Evolutionary conservation across 1,140 invertebrate species (phyloP), one percentile per base, ranked within the genome.

Genomic region (Drosophila sulfurigaster): DNA sequence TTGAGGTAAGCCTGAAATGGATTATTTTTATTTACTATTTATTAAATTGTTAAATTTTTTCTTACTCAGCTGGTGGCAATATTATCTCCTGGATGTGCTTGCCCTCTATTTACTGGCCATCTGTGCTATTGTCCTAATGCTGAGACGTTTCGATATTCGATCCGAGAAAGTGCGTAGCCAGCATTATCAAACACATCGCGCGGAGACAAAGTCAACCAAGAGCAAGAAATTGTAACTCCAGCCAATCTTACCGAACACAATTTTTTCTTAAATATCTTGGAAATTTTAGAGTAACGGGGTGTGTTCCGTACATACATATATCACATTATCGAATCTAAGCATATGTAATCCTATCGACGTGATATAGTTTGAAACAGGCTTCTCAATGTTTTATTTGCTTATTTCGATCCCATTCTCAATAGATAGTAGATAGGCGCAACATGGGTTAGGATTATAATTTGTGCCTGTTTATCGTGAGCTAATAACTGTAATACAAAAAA

Each of bases 31-130:
- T 43, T 25, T 3, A 28, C 8, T 45, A 6, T 5, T n/a, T 5
- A n/a, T 30, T 28, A 41, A 11, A 5, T 16, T 43, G 5, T 4
- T 32, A 30, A 25, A 45, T 54, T 56, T 13, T 3, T 6, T 58
- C 41, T 41, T 1, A 25, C 2, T 51, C 54, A 92, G 91, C 46
- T 92, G 90, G 91, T 78, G 91, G 58, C 91, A 92, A 62, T 92
- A 91, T 30, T 92, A 92, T 74, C 72, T 92, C 8, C 38, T 92
- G 6, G 91, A 92, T 66, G 91, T 92, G 5, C 52, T 87, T 5
- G 74, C 59, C 3, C 35, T 92, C 8, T 92, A 91, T 48, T 5
- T 87, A 7, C 20, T 82, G 5, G 72, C 72, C 25, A 4, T 91
- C 2, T 76, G 64, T 25, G 51, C 56, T n/a, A 32, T 92, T 11